Evolutionary conservation across 2,888 invertebrate species (phyloP).

Genomic region (Congeria kusceri): DNA sequence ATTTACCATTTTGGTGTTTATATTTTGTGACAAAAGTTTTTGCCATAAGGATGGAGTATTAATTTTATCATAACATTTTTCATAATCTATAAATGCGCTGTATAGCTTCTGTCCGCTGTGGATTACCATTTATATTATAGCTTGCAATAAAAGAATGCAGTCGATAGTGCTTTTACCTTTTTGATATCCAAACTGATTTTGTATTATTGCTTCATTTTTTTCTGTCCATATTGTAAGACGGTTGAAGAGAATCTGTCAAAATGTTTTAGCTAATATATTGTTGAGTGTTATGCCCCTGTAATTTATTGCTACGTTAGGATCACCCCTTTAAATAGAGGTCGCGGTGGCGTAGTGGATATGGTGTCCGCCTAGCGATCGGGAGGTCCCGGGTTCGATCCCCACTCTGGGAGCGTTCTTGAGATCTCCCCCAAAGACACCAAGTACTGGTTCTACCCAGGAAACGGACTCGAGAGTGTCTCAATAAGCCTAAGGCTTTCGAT

Average conservation of each 20-base stretch:
- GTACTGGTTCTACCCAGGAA: no score
- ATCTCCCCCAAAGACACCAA: no score
- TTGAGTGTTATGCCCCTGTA: conserved; percentile 6
- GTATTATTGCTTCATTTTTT: no score
- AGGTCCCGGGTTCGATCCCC: no score
- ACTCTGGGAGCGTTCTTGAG: no score
- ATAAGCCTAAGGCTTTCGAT: not conserved
- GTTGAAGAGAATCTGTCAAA: conserved; percentile 3
- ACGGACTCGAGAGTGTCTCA: no score
- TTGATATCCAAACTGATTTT: no score
- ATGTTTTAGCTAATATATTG: conserved; percentile 8
- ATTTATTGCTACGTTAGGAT: conserved; percentile 3
- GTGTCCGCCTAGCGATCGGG: no score
- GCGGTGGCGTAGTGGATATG: no score
- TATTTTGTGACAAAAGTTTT: conserved; percentile 3
- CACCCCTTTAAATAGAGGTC: conserved; percentile 4
- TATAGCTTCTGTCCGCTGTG: conserved; percentile 7
- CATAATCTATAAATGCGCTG: not conserved
- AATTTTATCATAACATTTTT: conserved; percentile 13
- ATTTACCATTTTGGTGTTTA: conserved; percentile 1
- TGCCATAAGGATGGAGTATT: conserved; percentile 4
- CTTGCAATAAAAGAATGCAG: conserved; percentile 3
- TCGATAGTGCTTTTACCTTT: not conserved
- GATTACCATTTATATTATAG: not conserved
- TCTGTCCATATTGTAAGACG: not conserved